Evolutionary conservation across 1,140 invertebrate species (phyloP).

Genomic region (Sitobion miscanthi): DNA sequence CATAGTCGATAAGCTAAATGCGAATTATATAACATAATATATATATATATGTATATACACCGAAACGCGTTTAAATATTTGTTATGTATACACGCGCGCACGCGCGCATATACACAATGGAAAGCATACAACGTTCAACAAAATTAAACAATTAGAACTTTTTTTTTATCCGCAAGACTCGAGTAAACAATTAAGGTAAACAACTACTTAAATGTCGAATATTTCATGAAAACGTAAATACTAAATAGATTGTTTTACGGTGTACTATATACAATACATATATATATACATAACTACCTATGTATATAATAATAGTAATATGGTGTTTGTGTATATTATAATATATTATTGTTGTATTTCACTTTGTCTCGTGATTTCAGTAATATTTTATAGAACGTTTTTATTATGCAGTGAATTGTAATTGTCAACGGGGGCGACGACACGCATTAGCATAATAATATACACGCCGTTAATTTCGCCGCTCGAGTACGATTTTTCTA

Average conservation of each 20-base stretch:
- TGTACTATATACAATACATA: not conserved
- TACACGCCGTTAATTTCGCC: not conserved
- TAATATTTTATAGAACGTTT: not conserved
- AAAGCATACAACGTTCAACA: not conserved
- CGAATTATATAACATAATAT: not conserved
- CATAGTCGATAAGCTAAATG: not conserved
- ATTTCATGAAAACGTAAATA: conserved; percentile 27
- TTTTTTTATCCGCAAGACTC: conserved; percentile 6
- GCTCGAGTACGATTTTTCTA: not conserved
- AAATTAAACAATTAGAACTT: conserved; percentile 23
- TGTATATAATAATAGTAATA: not conserved
- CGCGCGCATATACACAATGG: not conserved
- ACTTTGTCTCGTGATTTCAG: not conserved
- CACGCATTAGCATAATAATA: conserved; percentile 6
- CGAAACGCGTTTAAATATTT: not conserved
- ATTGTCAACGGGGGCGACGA: not conserved
- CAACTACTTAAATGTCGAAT: conserved; percentile 30
- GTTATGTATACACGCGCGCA: not conserved
- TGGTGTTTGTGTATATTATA: not conserved
- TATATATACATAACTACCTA: too few relatives aligned
- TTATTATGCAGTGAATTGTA: not conserved
- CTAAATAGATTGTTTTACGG: not conserved
- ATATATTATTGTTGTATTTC: not conserved
- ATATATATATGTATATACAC: not conserved
- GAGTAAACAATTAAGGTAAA: conserved; percentile 35